Evolutionary conservation across 2,888 invertebrate species (phyloP).

Genomic region (Drosophila meridionalis): DNA sequence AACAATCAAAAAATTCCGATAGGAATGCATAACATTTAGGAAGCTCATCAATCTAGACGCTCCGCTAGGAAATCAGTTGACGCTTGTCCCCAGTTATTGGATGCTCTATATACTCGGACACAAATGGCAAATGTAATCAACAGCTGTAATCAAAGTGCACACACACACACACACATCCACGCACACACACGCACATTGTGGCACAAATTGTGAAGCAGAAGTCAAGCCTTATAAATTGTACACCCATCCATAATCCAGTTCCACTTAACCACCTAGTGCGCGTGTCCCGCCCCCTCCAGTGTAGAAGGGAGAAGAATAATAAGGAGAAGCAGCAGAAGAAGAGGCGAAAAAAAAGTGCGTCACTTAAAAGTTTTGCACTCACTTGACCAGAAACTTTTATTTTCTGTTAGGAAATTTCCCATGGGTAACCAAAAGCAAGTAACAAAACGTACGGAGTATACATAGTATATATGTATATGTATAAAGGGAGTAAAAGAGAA

Average conservation of each 20-base stretch:
- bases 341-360: constrained; percentile 66
- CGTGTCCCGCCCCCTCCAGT: background rate
- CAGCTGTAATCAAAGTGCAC: constrained; percentile 57
- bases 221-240: constrained; percentile 71
- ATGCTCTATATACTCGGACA: background rate
- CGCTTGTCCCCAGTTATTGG: constrained; percentile 2
- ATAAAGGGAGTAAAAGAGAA: background rate
- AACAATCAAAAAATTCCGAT: background rate
- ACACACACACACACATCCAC: background rate
- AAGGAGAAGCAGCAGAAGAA: constrained; percentile 1
- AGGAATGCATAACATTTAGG: background rate
- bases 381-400: constrained; percentile 81
- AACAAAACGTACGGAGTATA: constrained; percentile 44
- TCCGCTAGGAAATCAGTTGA: constrained; percentile 28
- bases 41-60: constrained; percentile 4
- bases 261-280: constrained; percentile 12
- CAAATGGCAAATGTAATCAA: constrained; percentile 45
- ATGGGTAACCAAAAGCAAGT: constrained; percentile 58
- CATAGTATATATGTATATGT: constrained; percentile 1
- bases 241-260: constrained; percentile 49
- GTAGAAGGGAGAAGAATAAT: background rate
- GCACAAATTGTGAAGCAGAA: constrained; percentile 35
- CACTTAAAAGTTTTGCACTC: constrained; percentile 81
- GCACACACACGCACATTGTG: background rate
- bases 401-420: constrained; percentile 80